Conservation (phyloP, 2,113 vertebrate genomes). For the Cyphomyrus plagiostoma region DNA sequence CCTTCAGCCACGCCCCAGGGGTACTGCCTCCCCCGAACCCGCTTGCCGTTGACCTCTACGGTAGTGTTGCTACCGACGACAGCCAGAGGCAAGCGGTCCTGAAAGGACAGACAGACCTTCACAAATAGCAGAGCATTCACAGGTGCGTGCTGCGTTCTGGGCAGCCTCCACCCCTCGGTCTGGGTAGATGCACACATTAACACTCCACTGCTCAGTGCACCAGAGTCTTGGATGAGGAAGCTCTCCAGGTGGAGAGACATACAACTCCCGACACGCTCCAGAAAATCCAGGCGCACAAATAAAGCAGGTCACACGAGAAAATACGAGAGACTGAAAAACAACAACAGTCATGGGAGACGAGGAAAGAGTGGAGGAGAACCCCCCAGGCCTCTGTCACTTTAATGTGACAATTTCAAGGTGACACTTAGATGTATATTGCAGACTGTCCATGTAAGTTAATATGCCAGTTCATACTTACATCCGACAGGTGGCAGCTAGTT, state of each 20-base stretch:
- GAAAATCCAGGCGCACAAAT: neutral
- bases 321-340: neutral
- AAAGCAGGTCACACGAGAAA: neutral
- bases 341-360: neutral
- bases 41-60: conserved; percentile 93
- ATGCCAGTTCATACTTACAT: neutral
- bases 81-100: conserved; percentile 96
- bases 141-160: neutral
- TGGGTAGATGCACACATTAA: neutral
- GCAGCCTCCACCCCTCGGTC: neutral
- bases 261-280: neutral
- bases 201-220: neutral
- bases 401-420: neutral
- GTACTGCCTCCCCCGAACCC: conserved; percentile 91
- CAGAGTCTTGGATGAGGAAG: neutral
- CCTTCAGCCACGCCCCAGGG: conserved; percentile 98
- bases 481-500: neutral
- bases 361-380: neutral
- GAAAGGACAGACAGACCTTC: conserved; percentile 40
- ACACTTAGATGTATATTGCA: neutral
- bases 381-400: neutral
- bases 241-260: neutral
- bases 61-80: conserved; percentile 98
- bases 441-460: neutral
- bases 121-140: neutral